Conservation (phyloP, 1,140 invertebrate species). For the Drosophila biarmipes region DNA sequence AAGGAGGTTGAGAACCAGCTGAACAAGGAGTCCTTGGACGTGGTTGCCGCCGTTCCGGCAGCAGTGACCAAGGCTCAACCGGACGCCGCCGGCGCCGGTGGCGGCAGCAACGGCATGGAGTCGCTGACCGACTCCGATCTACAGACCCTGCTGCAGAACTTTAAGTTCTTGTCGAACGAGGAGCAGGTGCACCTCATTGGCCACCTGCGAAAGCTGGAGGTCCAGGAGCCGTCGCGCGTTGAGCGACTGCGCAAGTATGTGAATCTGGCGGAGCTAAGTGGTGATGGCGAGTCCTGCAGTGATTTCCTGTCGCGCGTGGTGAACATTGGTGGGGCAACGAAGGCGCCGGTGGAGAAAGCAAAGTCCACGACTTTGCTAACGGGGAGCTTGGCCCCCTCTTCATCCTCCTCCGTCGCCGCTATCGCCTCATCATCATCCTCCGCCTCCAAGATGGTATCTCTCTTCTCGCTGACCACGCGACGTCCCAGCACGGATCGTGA, state of each 20-base stretch:
- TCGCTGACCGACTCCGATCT: constrained; percentile 90
- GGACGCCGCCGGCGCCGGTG: background rate
- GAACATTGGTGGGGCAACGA: background rate
- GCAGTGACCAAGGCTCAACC: background rate
- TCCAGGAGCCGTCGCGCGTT: constrained; percentile 89
- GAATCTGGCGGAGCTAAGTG: constrained; percentile 85
- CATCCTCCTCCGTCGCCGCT: background rate
- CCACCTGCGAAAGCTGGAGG: constrained; percentile 91
- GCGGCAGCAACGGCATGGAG: constrained; percentile 86
- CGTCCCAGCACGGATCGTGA: constrained; percentile 31
- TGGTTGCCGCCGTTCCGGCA: too few relatives aligned
- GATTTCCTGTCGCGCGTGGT: constrained; percentile 56
- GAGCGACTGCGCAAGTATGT: constrained; percentile 89
- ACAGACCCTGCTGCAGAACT: constrained; percentile 91
- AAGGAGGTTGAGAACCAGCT: constrained; percentile 69
- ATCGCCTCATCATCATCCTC: background rate
- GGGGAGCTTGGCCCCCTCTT: background rate
- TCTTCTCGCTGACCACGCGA: constrained; percentile 2
- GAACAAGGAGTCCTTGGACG: constrained; percentile 32
- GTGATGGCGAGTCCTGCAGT: constrained; percentile 62
- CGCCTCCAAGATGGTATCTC: background rate
- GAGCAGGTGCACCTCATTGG: constrained; percentile 92
- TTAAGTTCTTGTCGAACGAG: constrained; percentile 90
- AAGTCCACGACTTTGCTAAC: background rate
- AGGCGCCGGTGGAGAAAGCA: background rate